Percentiles rank a stretch among this genome's conserved stretches.
Conservation (phyloP, 2,888 invertebrate species). For the Ochropleura plecta region DNA sequence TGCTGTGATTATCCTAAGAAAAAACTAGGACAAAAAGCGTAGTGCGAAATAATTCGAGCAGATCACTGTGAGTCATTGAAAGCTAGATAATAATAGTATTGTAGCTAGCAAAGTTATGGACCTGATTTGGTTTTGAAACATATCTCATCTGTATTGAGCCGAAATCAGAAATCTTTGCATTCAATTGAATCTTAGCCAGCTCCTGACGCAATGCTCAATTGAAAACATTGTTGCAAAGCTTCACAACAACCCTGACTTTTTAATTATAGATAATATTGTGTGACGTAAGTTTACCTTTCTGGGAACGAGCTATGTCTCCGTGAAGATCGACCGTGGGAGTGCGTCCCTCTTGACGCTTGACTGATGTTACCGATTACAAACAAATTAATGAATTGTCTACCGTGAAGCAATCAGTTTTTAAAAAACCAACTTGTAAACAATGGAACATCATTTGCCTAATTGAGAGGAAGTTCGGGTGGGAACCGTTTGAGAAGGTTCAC, state of each 20-base stretch:
- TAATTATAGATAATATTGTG: slow-evolving; percentile 75
- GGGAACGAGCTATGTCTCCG: slow-evolving; percentile 74
- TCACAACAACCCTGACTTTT: slow-evolving; percentile 74
- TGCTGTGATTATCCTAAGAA: slow-evolving; percentile 69
- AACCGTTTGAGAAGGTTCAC: slow-evolving; percentile 61
- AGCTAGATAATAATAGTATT: slow-evolving; percentile 74
- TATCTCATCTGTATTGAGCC: slow-evolving; percentile 70
- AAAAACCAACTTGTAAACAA: slow-evolving; percentile 72
- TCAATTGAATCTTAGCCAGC: slow-evolving; percentile 60
- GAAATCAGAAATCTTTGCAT: slow-evolving; percentile 68
- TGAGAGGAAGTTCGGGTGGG: slow-evolving; percentile 66
- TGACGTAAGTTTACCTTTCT: slow-evolving; percentile 75
- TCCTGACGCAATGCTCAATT: slow-evolving; percentile 66
- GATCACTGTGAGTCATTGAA: slow-evolving; percentile 78
- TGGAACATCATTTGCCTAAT: slow-evolving; percentile 72
- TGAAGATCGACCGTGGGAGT: slow-evolving; percentile 83
- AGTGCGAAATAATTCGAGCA: slow-evolving; percentile 79
- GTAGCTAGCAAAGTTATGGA: slow-evolving; percentile 67
- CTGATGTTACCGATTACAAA: slow-evolving; percentile 87
- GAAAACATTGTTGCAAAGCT: slow-evolving; percentile 64
- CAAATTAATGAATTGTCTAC: slow-evolving; percentile 79
- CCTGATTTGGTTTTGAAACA: slow-evolving; percentile 67
- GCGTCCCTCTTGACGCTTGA: slow-evolving; percentile 83
- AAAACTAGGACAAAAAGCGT: slow-evolving; percentile 75
- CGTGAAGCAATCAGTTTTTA: slow-evolving; percentile 74